phyloP scores from a whole-genome alignment of 1,140 invertebrate genomes.

The Lordiphosa clarofinis region DNA sequence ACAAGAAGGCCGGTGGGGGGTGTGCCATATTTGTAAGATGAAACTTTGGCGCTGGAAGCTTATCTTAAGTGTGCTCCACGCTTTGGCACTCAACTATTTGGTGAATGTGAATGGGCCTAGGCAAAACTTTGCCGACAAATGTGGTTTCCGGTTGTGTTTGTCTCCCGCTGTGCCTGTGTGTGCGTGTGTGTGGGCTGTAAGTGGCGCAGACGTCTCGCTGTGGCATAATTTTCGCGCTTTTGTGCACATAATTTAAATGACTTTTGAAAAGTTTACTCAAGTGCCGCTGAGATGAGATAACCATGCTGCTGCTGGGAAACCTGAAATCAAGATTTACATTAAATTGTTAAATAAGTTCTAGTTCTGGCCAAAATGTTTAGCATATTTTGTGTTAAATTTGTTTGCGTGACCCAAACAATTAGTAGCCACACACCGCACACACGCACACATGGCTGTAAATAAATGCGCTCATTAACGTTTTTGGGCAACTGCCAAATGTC shows the following conservation, averaged over 20 bases:
- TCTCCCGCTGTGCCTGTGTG: too few species aligned
- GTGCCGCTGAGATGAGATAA: conserved; percentile 50
- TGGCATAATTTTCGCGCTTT: conserved; percentile 76
- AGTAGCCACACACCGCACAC: conserved; percentile 39
- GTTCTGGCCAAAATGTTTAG: conserved; percentile 51
- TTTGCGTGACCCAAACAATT: conserved; percentile 75
- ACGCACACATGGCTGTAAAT: conserved; percentile 35
- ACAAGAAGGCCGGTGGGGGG: not conserved
- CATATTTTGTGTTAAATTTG: conserved; percentile 73
- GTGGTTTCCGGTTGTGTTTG: conserved; percentile 57
- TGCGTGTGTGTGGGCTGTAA: conserved; percentile 54
- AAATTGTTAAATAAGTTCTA: conserved; percentile 70
- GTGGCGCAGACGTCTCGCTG: conserved; percentile 64
- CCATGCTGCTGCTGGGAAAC: conserved; percentile 43
- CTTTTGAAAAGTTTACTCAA: conserved; percentile 74
- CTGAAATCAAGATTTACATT: conserved; percentile 40
- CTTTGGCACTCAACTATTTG: conserved; percentile 73
- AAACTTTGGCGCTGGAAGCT: conserved; percentile 70
- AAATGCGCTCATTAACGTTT: conserved; percentile 64
- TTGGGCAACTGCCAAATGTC: conserved; percentile 55
- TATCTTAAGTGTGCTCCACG: conserved; percentile 76
- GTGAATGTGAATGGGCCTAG: conserved; percentile 35
- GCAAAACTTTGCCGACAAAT: conserved; percentile 75
- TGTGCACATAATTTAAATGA: conserved; percentile 76
- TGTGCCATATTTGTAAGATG: conserved; percentile 67